Conservation (phyloP, 64 coral and sea anemone species). For the Dendrophyllia cribrosa region DNA sequence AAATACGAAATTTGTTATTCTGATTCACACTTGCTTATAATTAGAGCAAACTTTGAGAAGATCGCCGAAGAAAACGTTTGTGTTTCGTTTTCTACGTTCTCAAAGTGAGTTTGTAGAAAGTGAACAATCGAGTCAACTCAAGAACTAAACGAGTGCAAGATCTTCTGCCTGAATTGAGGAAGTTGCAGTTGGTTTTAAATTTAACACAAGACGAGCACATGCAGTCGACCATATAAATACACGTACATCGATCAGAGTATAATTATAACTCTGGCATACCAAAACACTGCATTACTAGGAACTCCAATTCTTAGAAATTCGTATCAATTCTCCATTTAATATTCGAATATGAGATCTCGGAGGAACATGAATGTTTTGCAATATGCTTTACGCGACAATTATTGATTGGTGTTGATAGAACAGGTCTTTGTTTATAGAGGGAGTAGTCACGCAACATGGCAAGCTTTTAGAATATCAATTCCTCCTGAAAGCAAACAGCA, state of each 20-base stretch:
- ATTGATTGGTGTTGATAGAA: neutral
- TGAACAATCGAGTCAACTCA: neutral
- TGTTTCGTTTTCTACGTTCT: too few species aligned
- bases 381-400: neutral
- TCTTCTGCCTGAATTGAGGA: too few species aligned
- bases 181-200: neutral
- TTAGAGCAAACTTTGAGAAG: too few species aligned
- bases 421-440: slow-evolving; percentile 1
- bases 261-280: neutral
- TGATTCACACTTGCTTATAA: too few species aligned
- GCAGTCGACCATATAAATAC: slow-evolving; percentile 2
- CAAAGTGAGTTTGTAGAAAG: neutral
- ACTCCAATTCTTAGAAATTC: neutral
- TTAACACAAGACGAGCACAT: neutral
- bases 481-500: neutral
- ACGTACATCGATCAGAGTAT: neutral
- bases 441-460: slow-evolving; percentile 20
- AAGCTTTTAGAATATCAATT: neutral
- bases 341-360: neutral
- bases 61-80: too few species aligned
- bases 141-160: too few species aligned
- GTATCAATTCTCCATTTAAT: too few species aligned
- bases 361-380: neutral
- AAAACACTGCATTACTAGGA: neutral
- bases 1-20: too few species aligned